Percentiles rank a stretch among this genome's conserved stretches.
phyloP scores from a whole-genome alignment of 1,140 invertebrate genomes.

The Ptiloglossa arizonensis region DNA sequence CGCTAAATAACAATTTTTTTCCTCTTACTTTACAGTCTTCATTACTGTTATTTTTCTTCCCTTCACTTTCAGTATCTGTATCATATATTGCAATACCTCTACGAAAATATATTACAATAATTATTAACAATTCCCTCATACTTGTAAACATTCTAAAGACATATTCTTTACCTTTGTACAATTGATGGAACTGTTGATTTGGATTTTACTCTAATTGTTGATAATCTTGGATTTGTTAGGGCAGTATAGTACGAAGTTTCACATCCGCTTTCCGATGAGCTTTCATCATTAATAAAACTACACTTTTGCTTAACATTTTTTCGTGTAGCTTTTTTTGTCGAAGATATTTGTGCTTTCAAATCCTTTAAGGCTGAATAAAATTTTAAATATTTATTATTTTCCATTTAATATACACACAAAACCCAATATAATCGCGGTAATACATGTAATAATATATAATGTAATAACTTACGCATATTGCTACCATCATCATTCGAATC shows the following conservation, averaged over 20 bases:
- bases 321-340: conserved; percentile 32
- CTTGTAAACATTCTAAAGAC: not conserved
- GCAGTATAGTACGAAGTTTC: conserved; percentile 74
- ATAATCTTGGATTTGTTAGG: conserved; percentile 62
- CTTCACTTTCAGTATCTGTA: conserved; percentile 69
- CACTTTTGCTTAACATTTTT: conserved; percentile 49
- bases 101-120: conserved; percentile 20
- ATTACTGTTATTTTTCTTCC: conserved; percentile 36
- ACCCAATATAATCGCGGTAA: not conserved
- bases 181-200: conserved; percentile 18
- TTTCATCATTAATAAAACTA: conserved; percentile 72
- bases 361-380: conserved; percentile 57
- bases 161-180: conserved; percentile 29
- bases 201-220: conserved; percentile 23
- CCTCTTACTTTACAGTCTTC: conserved; percentile 46
- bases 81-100: conserved; percentile 73
- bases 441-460: not conserved
- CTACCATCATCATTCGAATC: conserved; percentile 69
- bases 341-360: conserved; percentile 31
- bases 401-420: not conserved
- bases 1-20: conserved; percentile 71
- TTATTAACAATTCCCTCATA: conserved; percentile 8
- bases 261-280: conserved; percentile 61
- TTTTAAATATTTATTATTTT: conserved; percentile 33
- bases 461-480: conserved; percentile 57